Conservation (phyloP, 2,888 invertebrate genomes). For the Psylliodes chrysocephalus region DNA sequence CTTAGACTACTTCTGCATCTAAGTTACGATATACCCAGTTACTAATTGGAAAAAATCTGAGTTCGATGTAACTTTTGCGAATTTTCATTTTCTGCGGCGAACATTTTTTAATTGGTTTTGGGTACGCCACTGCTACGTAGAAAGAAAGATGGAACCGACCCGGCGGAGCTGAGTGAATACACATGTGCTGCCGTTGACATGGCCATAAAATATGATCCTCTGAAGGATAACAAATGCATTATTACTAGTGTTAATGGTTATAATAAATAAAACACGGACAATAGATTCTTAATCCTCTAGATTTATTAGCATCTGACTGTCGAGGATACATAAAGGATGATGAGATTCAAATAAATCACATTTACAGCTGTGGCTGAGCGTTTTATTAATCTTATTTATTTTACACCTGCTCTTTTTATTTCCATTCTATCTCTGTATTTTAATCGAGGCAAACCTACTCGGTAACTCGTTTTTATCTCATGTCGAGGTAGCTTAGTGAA, state of each 20-base stretch:
- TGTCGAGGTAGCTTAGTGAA: too few relatives aligned
- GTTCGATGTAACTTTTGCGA: too few relatives aligned
- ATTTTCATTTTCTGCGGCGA: too few relatives aligned
- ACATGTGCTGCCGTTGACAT: conserved; percentile 62
- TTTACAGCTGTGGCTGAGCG: conserved; percentile 52
- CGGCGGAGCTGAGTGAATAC: conserved; percentile 52
- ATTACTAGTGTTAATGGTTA: conserved; percentile 66
- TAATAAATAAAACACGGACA: conserved; percentile 65
- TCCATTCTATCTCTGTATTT: too few relatives aligned
- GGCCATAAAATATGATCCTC: conserved; percentile 62
- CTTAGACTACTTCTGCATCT: too few relatives aligned
- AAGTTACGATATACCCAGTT: too few relatives aligned
- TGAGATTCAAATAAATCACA: conserved; percentile 59
- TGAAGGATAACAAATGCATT: conserved; percentile 66
- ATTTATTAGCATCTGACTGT: conserved; percentile 61
- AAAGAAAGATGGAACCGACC: conserved; percentile 31
- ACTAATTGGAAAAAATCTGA: too few relatives aligned
- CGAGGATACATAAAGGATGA: conserved; percentile 58
- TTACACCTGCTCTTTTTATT: conserved; percentile 48
- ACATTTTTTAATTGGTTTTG: too few relatives aligned
- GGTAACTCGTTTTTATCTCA: too few relatives aligned
- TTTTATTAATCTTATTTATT: conserved; percentile 47
- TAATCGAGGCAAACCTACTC: too few relatives aligned
- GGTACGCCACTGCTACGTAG: neutral
- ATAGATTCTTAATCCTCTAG: conserved; percentile 64